Evolutionary conservation across 1,140 invertebrate genomes (phyloP), one percentile per base, ranked within the genome.

Genomic region (Zaprionus kolodkinae): DNA sequence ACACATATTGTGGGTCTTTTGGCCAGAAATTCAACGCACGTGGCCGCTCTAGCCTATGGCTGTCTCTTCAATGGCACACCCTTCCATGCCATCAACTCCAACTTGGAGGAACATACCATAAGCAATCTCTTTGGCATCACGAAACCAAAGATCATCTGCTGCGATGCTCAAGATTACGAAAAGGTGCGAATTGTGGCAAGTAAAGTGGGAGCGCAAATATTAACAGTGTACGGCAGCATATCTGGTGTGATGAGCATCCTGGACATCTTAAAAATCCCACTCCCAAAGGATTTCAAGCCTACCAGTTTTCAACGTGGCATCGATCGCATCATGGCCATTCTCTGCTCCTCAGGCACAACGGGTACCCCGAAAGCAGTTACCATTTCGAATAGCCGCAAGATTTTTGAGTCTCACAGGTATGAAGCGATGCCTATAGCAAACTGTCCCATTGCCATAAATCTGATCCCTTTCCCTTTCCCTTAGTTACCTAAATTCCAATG

Each of bases 361-460:
- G 96, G 96, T 40, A 92, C 95, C 13, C 96, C 97, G 1, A 97
- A 97, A 93, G 96, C 96, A 11, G 96, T 96, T 0, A 94, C 95
- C 84, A 92, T 97, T 10, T 96, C 96, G 1, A 96, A 97, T 72
- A 88, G 83, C 3, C 79, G 84, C 7, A 76, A 77, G 27, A 60
- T 87, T 5, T 87, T 87, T 33, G 84, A 88, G 27, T 36, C 30
- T 0, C 80, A 83, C 38, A 83, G 83, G 83, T 87, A 38, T 5
- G 25, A 11, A 6, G 11, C 25, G 21, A 13, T 27, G 6, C 15
- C 25, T 17, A 15, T 9, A 11, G 7, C 1, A 0, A 35, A 17
- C 6, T 17, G 2, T 21, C 3, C 17, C n/a, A 27, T 45, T 7
- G 11, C 2, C 12, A 27, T 25, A 36, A 4, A n/a, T n/a, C 33